Conservation (phyloP, 2,113 vertebrate species). For the Sterna hirundo region DNA sequence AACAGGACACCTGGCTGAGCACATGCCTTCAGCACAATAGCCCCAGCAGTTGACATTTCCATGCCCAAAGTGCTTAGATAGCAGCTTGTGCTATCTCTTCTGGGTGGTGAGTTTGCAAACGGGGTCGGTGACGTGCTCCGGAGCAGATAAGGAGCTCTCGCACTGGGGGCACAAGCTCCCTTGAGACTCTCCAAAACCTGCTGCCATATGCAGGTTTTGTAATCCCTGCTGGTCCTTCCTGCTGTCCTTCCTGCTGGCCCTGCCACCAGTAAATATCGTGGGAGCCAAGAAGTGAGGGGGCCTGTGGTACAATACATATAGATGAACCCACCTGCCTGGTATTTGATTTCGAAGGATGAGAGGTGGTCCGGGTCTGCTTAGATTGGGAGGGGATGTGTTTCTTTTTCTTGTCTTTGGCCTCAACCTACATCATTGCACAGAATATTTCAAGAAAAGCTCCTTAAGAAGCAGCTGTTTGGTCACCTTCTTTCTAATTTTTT, state of each 20-base stretch:
- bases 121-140: accelerated
- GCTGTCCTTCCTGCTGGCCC: neutral
- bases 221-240: neutral
- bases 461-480: neutral
- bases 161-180: accelerated
- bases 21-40: neutral
- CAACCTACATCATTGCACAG: neutral
- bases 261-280: neutral
- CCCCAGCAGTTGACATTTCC: neutral
- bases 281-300: neutral
- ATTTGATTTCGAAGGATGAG: neutral
- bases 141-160: neutral
- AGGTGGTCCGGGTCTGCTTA: neutral
- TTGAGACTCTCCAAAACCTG: accelerated
- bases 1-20: neutral
- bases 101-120: neutral
- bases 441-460: neutral
- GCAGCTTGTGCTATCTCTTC: neutral
- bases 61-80: neutral
- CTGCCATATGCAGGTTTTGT: accelerated
- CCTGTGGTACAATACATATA: neutral
- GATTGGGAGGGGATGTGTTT: neutral
- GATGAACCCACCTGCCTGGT: neutral
- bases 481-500: neutral
- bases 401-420: neutral